Evolutionary conservation across 2,888 invertebrate species (phyloP), one percentile per base, ranked within the genome.

Genomic region (Vannuccia rotundouncinata): DNA sequence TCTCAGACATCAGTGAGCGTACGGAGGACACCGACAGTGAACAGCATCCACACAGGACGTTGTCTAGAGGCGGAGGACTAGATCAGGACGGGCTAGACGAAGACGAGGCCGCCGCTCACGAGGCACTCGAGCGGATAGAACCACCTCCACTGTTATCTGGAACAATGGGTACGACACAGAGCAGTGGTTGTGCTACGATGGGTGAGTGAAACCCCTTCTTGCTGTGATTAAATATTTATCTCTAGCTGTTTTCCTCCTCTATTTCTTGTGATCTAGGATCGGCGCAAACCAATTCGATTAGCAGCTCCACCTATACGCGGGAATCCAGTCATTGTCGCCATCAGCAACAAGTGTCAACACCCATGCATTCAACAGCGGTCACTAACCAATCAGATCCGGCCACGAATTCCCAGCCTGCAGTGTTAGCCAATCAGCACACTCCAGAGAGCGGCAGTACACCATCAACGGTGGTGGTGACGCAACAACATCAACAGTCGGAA

Each of bases 1-100:
- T 79, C n/a, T 78, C 75, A 22, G 79, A 79, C 22, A 79, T 79
- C 29, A 79, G 79, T 31, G 79, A 79, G 29, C 29, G 77, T 22
- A 79, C 79, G 0, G 79, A 79, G 30, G 79, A 79, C n/a, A 74
- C 75, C 29, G 75, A 74, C 29, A 74, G 75, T 25, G 31, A 74
- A n/a, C n/a, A n/a, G n/a, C n/a, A n/a, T n/a, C n/a, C n/a, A n/a
- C n/a, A n/a, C n/a, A n/a, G n/a, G n/a, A n/a, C n/a, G n/a, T n/a
- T n/a, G n/a, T n/a, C n/a, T n/a, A n/a, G n/a, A n/a, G n/a, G n/a
- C n/a, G n/a, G n/a, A n/a, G n/a, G n/a, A n/a, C n/a, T n/a, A n/a
- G n/a, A n/a, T n/a, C n/a, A n/a, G n/a, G n/a, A n/a, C n/a, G n/a
- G n/a, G n/a, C n/a, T n/a, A n/a, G n/a, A n/a, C n/a, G n/a, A n/a